These are phyloP conservation scores for Papilio xuthus DNA, from an alignment of 1,140 invertebrate genomes.

Conservation along the genomic window DNA sequence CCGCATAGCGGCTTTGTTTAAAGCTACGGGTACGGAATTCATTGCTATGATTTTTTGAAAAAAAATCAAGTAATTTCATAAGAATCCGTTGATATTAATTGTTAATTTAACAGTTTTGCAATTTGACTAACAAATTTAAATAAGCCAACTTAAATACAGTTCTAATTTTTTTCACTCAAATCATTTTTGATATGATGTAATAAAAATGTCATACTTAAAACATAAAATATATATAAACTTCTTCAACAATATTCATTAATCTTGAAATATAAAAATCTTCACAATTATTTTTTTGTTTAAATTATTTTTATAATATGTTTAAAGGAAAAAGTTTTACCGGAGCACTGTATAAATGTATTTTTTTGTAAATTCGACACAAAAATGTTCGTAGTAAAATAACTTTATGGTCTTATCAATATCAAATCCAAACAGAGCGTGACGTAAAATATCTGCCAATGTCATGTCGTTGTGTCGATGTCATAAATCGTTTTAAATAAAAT, in stretches of 20 bases:
- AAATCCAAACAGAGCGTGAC: background rate
- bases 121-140: background rate
- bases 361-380: background rate
- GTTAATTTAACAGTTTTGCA: background rate
- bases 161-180: background rate
- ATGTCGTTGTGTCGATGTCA: conserved; percentile 7
- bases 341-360: background rate
- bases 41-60: conserved; percentile 52
- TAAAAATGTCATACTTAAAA: conserved; percentile 1
- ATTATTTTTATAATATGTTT: background rate
- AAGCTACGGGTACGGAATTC: conserved; percentile 63
- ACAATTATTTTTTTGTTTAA: background rate
- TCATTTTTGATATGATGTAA: background rate
- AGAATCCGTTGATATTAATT: background rate
- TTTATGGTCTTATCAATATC: background rate
- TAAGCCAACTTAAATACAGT: background rate
- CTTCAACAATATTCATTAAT: conserved; percentile 21
- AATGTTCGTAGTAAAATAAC: background rate
- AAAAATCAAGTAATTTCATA: background rate
- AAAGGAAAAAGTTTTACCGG: background rate
- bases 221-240: conserved; percentile 23
- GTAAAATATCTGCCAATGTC: conserved; percentile 2
- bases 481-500: conserved; percentile 12
- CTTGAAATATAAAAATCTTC: too few relatives aligned
- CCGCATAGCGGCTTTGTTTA: conserved; percentile 83